Evolutionary conservation across 1,140 invertebrate genomes (phyloP), one percentile per base, ranked within the genome.

Genomic region (Drosophila pachea): DNA sequence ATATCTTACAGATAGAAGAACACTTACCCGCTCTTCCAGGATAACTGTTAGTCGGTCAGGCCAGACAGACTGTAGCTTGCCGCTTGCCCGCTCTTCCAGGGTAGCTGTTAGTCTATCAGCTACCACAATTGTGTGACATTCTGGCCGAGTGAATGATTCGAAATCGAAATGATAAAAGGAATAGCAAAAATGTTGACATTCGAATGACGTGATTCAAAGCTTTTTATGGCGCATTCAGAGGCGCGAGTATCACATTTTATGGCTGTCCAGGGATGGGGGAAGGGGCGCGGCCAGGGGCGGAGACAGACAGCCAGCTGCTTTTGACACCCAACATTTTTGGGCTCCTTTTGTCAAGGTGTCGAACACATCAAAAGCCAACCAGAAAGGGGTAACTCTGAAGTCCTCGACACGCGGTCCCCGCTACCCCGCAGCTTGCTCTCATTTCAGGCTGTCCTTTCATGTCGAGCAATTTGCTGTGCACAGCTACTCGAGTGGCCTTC

Each of bases 391-490:
- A 49, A 56, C 35, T 49, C 33, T 55, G 43, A 40, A 55, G 66
- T 53, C 22, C 22, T 22, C 47, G 35, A 22, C 36, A 59, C 36
- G 14, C 36, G n/a, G 36, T 4, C 5, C 31, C 7, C 53, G 48
- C 42, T 66, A n/a, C n/a, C n/a, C n/a, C n/a, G n/a, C 63, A 22
- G 22, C 22, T 3, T 22, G 22, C 22, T 22, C 22, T 22, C 22
- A 22, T 22, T 22, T 22, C 22, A 3, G 35, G 60, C 60, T 71
- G 63, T 49, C 36, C 47, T 52, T 36, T 42, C 49, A 45, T 48
- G 63, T 66, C 50, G 56, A 62, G 65, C 65, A 72, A 56, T 66
- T 72, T 61, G 64, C 40, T 43, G 40, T 7, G 40, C 32, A 62
- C 45, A 48, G 58, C 48, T 11, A 40, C 48, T 47, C 35, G 58